A percentile compares a stretch with the other conserved stretches of the same genome.
Evolutionary conservation across 1,140 invertebrate genomes (phyloP).

Genomic region (Centruroides vittatus): DNA sequence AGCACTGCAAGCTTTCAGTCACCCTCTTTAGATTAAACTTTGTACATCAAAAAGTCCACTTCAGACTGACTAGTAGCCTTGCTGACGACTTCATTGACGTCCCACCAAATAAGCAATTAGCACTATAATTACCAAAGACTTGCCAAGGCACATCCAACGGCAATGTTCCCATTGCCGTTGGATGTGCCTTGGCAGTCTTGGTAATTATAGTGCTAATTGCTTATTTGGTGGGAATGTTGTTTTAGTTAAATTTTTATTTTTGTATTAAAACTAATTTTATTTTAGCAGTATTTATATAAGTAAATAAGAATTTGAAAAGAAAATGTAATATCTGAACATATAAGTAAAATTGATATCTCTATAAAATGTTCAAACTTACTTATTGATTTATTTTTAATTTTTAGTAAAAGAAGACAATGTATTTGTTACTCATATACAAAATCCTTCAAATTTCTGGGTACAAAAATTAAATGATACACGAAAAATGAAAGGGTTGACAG

Average conservation of each 20-base stretch:
- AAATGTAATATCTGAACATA: no score
- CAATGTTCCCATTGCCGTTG: slow-evolving; percentile 96
- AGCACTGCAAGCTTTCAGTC: no score
- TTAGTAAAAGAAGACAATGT: slow-evolving; percentile 12
- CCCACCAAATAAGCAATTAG: slow-evolving; percentile 83
- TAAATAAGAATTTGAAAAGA: no score
- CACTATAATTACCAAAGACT: slow-evolving; percentile 79
- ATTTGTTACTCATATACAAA: slow-evolving; percentile 1
- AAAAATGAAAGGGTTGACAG: slow-evolving; percentile 1
- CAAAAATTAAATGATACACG: background rate
- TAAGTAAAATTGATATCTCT: no score
- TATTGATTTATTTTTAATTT: background rate
- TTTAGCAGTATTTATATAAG: no score
- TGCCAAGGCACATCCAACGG: slow-evolving; percentile 78
- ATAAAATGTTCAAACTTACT: background rate
- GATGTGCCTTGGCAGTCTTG: slow-evolving; percentile 69
- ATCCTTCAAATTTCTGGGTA: slow-evolving; percentile 8
- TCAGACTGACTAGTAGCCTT: slow-evolving; percentile 78
- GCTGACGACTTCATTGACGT: slow-evolving; percentile 57
- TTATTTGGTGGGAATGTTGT: slow-evolving; percentile 63
- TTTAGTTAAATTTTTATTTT: no score
- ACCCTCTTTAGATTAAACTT: background rate
- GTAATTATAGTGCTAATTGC: slow-evolving; percentile 84
- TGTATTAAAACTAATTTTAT: no score
- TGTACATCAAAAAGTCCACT: background rate